Conservation (phyloP, 2,797 vertebrate species). For the Muraenolepis orangiensis region DNA sequence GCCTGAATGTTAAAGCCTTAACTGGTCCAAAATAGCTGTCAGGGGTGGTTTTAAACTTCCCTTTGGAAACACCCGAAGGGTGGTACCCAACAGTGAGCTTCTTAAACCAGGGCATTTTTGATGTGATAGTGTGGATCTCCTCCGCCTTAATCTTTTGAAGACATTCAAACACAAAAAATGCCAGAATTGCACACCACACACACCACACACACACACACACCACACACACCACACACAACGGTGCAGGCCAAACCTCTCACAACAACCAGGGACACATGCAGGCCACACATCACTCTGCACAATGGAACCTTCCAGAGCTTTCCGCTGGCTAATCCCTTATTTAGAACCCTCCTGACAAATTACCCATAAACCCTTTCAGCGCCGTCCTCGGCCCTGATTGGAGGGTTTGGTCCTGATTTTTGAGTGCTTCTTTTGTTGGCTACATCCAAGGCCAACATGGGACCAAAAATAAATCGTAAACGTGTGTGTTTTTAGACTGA, state of each 20-base stretch:
- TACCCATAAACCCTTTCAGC: neutral
- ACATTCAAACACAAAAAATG: neutral
- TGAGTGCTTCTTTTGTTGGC: too few species aligned
- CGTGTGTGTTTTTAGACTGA: too few species aligned
- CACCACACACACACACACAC: too few species aligned
- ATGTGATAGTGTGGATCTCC: neutral
- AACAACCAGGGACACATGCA: neutral
- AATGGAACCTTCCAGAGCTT: neutral
- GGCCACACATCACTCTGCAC: neutral
- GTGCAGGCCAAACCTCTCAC: too few species aligned
- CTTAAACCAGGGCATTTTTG: neutral
- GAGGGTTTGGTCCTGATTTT: too few species aligned
- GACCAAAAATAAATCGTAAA: too few species aligned
- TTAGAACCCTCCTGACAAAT: neutral
- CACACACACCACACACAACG: too few species aligned
- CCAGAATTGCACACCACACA: too few species aligned
- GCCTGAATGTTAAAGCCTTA: neutral
- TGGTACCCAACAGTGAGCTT: neutral
- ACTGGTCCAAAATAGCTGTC: neutral
- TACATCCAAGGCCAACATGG: too few species aligned
- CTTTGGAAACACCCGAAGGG: neutral
- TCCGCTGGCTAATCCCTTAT: neutral
- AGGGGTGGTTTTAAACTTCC: neutral
- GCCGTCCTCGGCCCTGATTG: neutral
- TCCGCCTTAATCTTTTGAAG: neutral